These are phyloP conservation scores for Diploscapter pachys DNA, from an alignment of 1,140 invertebrate species.

Conservation along the genomic window DNA sequence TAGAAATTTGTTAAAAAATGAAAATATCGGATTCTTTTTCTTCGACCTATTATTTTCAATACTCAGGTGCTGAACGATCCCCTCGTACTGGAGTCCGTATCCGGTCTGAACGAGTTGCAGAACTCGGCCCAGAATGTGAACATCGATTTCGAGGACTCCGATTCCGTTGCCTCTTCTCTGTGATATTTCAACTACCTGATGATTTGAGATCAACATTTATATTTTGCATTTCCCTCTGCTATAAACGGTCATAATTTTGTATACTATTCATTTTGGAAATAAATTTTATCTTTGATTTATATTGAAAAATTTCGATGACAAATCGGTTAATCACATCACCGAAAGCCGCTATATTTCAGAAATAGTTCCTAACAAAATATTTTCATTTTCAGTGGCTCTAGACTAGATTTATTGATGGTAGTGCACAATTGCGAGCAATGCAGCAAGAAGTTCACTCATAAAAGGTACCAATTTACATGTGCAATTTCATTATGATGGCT, in stretches of 20 bases:
- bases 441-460: neutral
- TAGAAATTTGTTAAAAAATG: constrained; percentile 32
- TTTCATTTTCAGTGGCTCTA: neutral
- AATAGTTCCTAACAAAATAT: neutral
- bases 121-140: constrained; percentile 25
- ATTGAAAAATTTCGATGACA: neutral
- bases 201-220: neutral
- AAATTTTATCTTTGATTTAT: constrained; percentile 7
- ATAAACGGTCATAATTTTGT: constrained; percentile 1
- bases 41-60: constrained; percentile 8
- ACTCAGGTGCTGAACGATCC: constrained; percentile 35
- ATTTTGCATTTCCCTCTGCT: constrained; percentile 5
- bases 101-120: constrained; percentile 37
- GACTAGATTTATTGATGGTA: neutral
- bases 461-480: constrained; percentile 3
- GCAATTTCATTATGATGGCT: too few species aligned
- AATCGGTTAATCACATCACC: neutral
- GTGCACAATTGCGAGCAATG: constrained; percentile 13
- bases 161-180: constrained; percentile 18
- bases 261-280: neutral
- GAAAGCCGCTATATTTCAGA: neutral
- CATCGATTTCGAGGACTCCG: constrained; percentile 34
- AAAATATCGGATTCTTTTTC: constrained; percentile 5
- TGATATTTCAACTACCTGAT: neutral
- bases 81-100: constrained; percentile 28